Base-by-base conservation (phyloP, 2,888 invertebrate species). In the Acrocera orbiculus region DNA sequence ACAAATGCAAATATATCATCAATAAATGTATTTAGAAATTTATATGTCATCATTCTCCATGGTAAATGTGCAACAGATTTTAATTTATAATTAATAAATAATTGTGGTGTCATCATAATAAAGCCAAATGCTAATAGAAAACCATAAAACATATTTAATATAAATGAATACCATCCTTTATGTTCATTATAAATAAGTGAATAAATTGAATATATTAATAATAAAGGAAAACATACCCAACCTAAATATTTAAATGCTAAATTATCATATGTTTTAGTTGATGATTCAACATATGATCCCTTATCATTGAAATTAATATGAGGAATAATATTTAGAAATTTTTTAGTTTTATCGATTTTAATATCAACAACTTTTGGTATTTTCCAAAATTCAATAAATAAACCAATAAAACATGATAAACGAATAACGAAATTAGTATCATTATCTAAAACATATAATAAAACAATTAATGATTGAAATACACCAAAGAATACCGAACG, bases 1-100 rank as follows among this genome's bases (percentile, higher is more conserved):
- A 99, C 93, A 67, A 99, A 98, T 38, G 98, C 98, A 66, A 99
- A 98, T 49, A 99, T 90, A 60, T 99, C 98, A 64, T 98, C 98
- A 49, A 98, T 96, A 61, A 98, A 98, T 15, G 98, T 98, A 60
- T 98, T 98, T 37, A 98, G 73, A 59, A 95, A 95, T 67, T 98
- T 98, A 61, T 98, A 99, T 8, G 95, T 93, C 73, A 98, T 76
- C 96, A 98, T 98, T 39, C 98, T 73, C 98, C 98, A 99, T 4
- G 98, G 98, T 47, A 99, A 68, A 65, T 98, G 98, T 8, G 98
- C 98, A 2, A 98, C 96, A 13, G 95, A 96, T 56, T 99, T 95
- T 47, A 99, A 61, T 62, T 98, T 98, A 64, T 99, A 98, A 65
- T 99, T 99, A 47, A 98, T 99, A 56, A 98, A 98, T 40, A 99